Evolutionary conservation across 2,888 invertebrate species (phyloP).

Genomic region (Stenchaetothrips biformis): DNA sequence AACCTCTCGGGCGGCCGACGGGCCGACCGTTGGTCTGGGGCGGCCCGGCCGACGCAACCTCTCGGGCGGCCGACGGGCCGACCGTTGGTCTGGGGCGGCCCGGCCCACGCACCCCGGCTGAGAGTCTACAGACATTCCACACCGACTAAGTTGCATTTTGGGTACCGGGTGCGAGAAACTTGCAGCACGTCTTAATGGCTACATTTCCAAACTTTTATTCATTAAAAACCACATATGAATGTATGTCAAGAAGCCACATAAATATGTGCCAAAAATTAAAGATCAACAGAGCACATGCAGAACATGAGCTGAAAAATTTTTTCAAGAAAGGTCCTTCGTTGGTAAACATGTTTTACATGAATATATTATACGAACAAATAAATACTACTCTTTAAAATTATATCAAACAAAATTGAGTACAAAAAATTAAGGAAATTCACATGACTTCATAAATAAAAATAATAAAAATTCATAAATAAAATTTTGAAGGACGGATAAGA

Average conservation of each 20-base stretch:
- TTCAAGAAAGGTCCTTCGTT: not conserved
- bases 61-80: no score
- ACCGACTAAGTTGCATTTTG: no score
- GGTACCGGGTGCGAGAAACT: no score
- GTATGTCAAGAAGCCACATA: not conserved
- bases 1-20: no score
- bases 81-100: no score
- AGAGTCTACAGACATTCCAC: no score
- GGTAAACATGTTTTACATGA: not conserved
- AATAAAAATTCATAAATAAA: not conserved
- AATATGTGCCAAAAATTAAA: not conserved
- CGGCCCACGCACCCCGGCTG: no score
- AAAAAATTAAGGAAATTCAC: not conserved
- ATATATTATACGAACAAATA: slow-evolving; percentile 8
- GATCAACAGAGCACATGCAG: not conserved
- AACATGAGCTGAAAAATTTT: not conserved
- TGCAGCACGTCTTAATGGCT: no score
- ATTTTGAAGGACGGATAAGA: slow-evolving; percentile 17
- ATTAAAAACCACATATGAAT: slow-evolving; percentile 15
- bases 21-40: no score
- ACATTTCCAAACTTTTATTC: not conserved
- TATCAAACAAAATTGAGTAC: slow-evolving; percentile 7
- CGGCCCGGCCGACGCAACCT: no score
- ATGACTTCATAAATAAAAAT: not conserved
- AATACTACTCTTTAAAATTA: not conserved